These are phyloP conservation scores for Connochaetes taurinus DNA, from an alignment of 2,113 vertebrate species.

Conservation along the genomic window DNA sequence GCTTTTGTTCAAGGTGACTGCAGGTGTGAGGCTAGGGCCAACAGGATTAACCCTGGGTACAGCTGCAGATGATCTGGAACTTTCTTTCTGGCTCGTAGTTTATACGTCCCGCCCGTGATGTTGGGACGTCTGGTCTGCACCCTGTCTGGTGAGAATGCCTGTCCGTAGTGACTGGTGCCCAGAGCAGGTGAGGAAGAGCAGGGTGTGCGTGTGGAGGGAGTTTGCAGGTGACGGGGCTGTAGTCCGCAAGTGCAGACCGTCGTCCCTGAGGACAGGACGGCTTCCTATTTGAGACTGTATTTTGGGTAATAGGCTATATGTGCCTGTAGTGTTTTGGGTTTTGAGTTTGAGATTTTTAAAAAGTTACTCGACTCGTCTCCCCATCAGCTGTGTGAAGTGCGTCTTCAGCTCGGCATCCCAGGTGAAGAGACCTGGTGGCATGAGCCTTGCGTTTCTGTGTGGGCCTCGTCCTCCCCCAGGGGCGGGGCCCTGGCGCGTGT, in stretches of 20 bases:
- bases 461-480: background rate
- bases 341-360: background rate
- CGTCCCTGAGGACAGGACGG: background rate
- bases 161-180: fast-evolving
- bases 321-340: background rate
- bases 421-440: background rate
- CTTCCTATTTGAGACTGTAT: background rate
- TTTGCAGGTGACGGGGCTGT: fast-evolving
- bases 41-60: background rate
- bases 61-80: background rate
- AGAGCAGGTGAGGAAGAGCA: background rate
- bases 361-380: background rate
- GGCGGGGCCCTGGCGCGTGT: background rate
- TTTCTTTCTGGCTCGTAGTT: background rate
- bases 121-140: background rate
- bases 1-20: background rate
- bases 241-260: background rate
- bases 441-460: background rate
- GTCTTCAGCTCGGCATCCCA: background rate
- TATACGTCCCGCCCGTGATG: fast-evolving
- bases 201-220: fast-evolving
- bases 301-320: background rate
- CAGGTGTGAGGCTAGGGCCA: background rate
- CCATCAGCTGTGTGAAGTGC: background rate
- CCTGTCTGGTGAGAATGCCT: background rate